These are phyloP conservation scores for Rhagium mordax DNA, from an alignment of 2,888 invertebrate genomes.

Conservation along the genomic window DNA sequence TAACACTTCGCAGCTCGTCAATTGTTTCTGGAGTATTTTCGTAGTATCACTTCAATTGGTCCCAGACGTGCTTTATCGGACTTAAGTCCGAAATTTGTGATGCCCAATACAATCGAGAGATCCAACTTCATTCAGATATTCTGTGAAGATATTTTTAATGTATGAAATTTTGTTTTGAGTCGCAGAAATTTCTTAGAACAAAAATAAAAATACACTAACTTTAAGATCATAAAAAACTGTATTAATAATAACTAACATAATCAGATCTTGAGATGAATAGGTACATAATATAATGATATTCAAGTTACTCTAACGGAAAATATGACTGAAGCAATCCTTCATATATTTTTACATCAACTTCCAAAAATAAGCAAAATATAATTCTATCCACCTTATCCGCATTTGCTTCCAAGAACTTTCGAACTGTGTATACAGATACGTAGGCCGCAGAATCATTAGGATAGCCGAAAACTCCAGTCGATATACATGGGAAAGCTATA, in stretches of 20 bases:
- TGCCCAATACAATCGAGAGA: no score
- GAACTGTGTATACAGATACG: constrained; percentile 79
- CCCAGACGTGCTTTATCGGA: no score
- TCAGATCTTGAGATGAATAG: background rate
- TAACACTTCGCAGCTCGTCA: no score
- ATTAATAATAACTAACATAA: background rate
- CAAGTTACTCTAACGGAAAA: constrained; percentile 75
- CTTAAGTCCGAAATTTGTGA: no score
- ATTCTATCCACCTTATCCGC: constrained; percentile 77
- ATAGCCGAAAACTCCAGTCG: constrained; percentile 93
- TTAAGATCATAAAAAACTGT: background rate
- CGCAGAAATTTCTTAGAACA: no score
- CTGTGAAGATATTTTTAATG: no score
- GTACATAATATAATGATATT: background rate
- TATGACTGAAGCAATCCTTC: constrained; percentile 80
- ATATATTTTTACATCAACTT: constrained; percentile 81
- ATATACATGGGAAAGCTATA: constrained; percentile 91
- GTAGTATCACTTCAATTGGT: no score
- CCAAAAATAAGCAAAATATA: constrained; percentile 86
- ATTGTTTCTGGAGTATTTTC: no score
- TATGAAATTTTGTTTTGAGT: no score
- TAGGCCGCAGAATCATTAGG: constrained; percentile 85
- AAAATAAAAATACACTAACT: no score
- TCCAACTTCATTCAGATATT: no score
- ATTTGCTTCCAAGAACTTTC: constrained; percentile 76